Evolutionary conservation across 2,888 invertebrate species (phyloP).

Genomic region (Tetanocera ferruginea): DNA sequence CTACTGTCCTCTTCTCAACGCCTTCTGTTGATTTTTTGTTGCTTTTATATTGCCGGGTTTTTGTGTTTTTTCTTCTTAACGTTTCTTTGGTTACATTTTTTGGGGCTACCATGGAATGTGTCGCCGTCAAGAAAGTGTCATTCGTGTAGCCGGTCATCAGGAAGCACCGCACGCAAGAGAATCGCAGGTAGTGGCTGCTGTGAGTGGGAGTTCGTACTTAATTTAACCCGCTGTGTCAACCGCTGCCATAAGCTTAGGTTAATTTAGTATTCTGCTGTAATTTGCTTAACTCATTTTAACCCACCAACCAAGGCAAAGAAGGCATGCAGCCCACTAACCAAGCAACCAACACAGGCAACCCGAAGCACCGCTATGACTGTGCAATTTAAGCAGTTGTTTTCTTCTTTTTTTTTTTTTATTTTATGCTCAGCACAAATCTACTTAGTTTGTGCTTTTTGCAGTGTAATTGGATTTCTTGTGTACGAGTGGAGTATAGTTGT

Average conservation of each 20-base stretch:
- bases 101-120: constrained; percentile 6
- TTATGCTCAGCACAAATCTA: neutral
- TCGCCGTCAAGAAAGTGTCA: constrained; percentile 35
- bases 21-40: constrained; percentile 11
- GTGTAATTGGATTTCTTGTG: constrained; percentile 28
- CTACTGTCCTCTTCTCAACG: neutral
- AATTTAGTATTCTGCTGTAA: constrained; percentile 50
- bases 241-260: constrained; percentile 38
- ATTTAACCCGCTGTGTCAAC: constrained; percentile 33
- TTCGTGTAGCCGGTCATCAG: constrained; percentile 20
- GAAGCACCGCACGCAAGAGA: neutral
- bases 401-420: no score
- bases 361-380: neutral
- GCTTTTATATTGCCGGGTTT: neutral
- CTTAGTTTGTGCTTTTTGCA: neutral
- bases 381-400: constrained; percentile 1
- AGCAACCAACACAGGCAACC: neutral
- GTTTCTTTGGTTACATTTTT: neutral
- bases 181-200: neutral
- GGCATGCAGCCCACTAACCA: neutral
- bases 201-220: constrained; percentile 17
- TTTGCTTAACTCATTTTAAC: constrained; percentile 46
- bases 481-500: neutral
- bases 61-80: neutral
- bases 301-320: neutral